Percentiles rank a stretch among this genome's conserved stretches.
Evolutionary conservation across 2,797 vertebrate species (phyloP).

Genomic region (Zalophus californianus): DNA sequence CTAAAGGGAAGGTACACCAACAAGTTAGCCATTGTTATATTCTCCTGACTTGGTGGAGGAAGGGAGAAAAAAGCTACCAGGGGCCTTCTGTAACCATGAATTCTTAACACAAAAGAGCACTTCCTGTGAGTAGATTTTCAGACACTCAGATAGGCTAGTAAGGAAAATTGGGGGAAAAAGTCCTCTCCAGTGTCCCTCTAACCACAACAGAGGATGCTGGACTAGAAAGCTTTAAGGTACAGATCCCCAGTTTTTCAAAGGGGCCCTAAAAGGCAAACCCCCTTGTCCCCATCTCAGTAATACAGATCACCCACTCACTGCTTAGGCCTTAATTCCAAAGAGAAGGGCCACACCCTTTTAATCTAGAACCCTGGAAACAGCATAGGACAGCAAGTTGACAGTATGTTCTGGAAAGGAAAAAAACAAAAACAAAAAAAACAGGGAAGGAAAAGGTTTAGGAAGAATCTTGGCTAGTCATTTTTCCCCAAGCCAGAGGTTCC

Average conservation of each 20-base stretch:
- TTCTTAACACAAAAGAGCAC: neutral
- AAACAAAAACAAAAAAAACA: neutral
- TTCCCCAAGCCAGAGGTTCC: neutral
- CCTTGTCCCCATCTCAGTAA: neutral
- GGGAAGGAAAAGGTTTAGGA: constrained; percentile 37
- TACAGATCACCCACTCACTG: neutral
- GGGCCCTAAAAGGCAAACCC: neutral
- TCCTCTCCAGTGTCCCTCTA: neutral
- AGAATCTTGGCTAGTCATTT: neutral
- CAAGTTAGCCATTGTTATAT: neutral
- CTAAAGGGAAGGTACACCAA: neutral
- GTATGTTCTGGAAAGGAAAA: constrained; percentile 7
- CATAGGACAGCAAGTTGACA: neutral
- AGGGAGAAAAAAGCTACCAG: neutral
- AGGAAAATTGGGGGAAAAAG: neutral
- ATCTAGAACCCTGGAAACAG: neutral
- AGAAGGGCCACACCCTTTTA: neutral
- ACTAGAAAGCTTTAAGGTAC: neutral
- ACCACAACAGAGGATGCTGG: neutral
- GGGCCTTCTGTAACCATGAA: neutral
- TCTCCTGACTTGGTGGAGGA: neutral
- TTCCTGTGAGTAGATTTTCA: constrained; percentile 9
- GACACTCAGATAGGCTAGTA: neutral
- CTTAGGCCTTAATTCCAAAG: neutral
- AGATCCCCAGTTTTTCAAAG: neutral